Percentiles rank a stretch among this genome's conserved stretches.
These are phyloP conservation scores for Manis crassicaudata DNA, from an alignment of 2,797 vertebrate genomes.

Conservation along the genomic window DNA sequence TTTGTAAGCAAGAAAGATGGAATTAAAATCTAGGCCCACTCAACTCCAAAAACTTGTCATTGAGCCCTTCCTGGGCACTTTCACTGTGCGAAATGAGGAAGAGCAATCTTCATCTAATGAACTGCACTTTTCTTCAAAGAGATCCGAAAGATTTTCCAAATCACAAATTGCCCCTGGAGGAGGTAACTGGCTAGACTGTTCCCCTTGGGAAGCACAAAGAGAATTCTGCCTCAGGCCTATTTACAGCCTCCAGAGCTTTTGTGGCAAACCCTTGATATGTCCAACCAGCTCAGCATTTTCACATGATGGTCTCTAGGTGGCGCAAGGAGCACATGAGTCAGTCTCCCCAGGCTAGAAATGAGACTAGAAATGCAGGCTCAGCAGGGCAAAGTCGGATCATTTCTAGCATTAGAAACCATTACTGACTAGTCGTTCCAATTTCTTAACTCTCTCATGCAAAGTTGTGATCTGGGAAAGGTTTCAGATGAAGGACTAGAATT, in stretches of 20 bases:
- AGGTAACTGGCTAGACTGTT: neutral
- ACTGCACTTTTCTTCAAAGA: neutral
- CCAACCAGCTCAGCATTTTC: neutral
- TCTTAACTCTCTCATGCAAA: constrained; percentile 21
- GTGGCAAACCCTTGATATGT: fast-evolving
- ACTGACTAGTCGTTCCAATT: neutral
- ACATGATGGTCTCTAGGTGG: constrained; percentile 12
- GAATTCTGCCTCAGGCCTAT: neutral
- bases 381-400: neutral
- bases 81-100: neutral
- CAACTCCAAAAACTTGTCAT: neutral
- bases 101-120: neutral
- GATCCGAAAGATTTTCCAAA: neutral
- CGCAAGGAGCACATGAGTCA: neutral
- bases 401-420: neutral
- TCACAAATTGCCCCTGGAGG: neutral
- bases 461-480: neutral
- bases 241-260: neutral
- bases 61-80: neutral
- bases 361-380: neutral
- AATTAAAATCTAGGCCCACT: neutral
- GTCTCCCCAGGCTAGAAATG: fast-evolving
- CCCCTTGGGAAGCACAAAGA: neutral
- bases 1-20: neutral
- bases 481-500: neutral